Evolutionary conservation across 2,888 invertebrate genomes (phyloP).

Genomic region (Bellardia bayeri): DNA sequence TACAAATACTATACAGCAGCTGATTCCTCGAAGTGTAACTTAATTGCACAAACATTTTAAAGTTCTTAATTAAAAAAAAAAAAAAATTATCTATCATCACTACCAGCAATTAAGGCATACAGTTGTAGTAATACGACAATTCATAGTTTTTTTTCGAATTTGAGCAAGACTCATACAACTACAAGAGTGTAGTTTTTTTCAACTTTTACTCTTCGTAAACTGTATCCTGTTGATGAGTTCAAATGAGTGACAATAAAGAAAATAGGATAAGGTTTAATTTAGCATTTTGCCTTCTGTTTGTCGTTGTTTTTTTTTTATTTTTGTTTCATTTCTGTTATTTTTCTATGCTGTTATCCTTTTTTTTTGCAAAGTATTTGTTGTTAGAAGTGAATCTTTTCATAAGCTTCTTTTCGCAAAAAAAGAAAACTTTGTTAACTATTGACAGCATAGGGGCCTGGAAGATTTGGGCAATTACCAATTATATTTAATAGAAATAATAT

Average conservation of each 20-base stretch:
- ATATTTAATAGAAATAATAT: too few relatives aligned
- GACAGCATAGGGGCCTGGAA: neutral
- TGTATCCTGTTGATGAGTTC: conserved; percentile 43
- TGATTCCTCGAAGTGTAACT: neutral
- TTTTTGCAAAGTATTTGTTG: conserved; percentile 18
- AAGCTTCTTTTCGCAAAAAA: conserved; percentile 17
- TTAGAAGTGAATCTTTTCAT: conserved; percentile 15
- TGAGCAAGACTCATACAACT: neutral
- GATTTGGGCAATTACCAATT: neutral
- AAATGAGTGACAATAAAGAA: conserved; percentile 45
- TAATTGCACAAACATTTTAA: neutral
- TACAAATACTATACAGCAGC: too few relatives aligned
- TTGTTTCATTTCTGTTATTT: neutral
- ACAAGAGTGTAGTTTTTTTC: neutral
- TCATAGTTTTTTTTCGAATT: neutral
- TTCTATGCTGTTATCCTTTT: neutral
- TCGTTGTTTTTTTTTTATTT: neutral
- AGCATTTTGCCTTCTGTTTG: neutral
- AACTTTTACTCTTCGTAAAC: conserved; percentile 42
- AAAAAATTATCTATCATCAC: neutral
- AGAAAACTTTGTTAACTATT: neutral
- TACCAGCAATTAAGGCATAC: conserved; percentile 8
- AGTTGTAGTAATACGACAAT: conserved; percentile 13
- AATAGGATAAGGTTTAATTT: conserved; percentile 8
- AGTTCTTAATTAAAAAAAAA: neutral